Conservation (phyloP, 2,888 invertebrate genomes). For the Drosophila fungiperda region DNA sequence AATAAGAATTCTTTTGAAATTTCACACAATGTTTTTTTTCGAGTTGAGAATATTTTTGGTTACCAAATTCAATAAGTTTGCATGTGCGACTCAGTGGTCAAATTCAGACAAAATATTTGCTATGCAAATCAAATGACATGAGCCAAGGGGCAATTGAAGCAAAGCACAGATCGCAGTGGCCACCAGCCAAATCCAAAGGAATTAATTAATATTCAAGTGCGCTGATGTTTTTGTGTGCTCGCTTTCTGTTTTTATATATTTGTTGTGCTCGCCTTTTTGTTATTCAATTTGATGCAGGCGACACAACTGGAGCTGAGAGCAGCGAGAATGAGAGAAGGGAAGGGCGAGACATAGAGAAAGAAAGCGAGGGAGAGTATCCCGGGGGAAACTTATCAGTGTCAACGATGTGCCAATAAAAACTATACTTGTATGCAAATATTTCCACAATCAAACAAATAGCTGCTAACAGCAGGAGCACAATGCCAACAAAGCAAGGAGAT, state of each 20-base stretch:
- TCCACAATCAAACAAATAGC: constrained; percentile 82
- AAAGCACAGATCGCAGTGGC: constrained; percentile 27
- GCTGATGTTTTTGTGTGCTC: constrained; percentile 33
- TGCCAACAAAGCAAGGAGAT: constrained; percentile 49
- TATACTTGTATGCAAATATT: constrained; percentile 80
- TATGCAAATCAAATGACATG: constrained; percentile 74
- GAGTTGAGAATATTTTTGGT: constrained; percentile 7
- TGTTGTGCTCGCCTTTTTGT: constrained; percentile 34
- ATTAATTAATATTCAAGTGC: constrained; percentile 78
- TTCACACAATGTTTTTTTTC: constrained; percentile 8
- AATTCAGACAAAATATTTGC: constrained; percentile 51
- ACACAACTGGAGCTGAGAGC: constrained; percentile 7
- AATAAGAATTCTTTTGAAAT: neutral
- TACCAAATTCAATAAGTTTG: constrained; percentile 46
- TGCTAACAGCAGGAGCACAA: constrained; percentile 64
- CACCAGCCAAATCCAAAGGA: constrained; percentile 47
- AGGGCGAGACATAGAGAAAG: constrained; percentile 1
- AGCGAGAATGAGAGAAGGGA: neutral
- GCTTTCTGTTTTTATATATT: constrained; percentile 7
- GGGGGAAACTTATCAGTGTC: constrained; percentile 79
- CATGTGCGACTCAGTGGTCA: constrained; percentile 44
- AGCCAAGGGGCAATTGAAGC: constrained; percentile 55
- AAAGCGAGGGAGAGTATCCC: constrained; percentile 39
- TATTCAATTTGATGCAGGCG: constrained; percentile 62
- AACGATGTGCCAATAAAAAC: constrained; percentile 81